A percentile compares a stretch with the other conserved stretches of the same genome.
These are phyloP conservation scores for Hycleus phaleratus DNA, from an alignment of 1,140 invertebrate species.

Conservation along the genomic window DNA sequence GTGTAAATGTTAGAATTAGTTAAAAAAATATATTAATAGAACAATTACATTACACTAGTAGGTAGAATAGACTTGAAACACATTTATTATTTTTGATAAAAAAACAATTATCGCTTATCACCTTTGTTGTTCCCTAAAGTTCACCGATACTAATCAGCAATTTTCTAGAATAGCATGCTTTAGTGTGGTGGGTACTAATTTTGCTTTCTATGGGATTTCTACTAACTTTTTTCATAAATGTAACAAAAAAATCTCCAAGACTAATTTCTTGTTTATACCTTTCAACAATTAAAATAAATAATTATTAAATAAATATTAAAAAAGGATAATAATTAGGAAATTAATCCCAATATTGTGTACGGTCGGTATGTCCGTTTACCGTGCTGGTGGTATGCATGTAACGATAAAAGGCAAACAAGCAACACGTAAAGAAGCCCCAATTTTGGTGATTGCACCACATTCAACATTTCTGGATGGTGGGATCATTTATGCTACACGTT, in stretches of 20 bases:
- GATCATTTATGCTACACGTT: conserved; percentile 67
- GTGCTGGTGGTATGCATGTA: conserved; percentile 71
- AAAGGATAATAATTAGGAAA: conserved; percentile 38
- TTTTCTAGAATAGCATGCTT: not conserved
- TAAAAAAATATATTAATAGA: not conserved
- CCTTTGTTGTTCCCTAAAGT: too few relatives aligned
- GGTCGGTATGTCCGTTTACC: conserved; percentile 62
- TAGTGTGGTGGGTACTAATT: not conserved
- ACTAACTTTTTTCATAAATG: not conserved
- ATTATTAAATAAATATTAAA: too few relatives aligned
- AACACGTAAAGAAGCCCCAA: conserved; percentile 64
- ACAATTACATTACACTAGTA: too few relatives aligned
- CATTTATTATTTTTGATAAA: too few relatives aligned
- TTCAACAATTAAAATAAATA: too few relatives aligned
- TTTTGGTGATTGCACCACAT: conserved; percentile 79
- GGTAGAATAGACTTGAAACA: too few relatives aligned
- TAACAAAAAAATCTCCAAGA: not conserved
- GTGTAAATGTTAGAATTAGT: conserved; percentile 30
- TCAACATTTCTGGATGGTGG: conserved; percentile 81
- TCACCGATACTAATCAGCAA: too few relatives aligned
- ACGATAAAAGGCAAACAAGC: conserved; percentile 68
- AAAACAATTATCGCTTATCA: too few relatives aligned
- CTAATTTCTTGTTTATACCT: too few relatives aligned
- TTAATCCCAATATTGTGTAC: conserved; percentile 58
- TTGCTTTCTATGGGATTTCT: conserved; percentile 10